Percentiles rank a stretch among this genome's conserved stretches.
phyloP scores from a whole-genome alignment of 2,888 invertebrate species.

The Trimorus sp. region DNA sequence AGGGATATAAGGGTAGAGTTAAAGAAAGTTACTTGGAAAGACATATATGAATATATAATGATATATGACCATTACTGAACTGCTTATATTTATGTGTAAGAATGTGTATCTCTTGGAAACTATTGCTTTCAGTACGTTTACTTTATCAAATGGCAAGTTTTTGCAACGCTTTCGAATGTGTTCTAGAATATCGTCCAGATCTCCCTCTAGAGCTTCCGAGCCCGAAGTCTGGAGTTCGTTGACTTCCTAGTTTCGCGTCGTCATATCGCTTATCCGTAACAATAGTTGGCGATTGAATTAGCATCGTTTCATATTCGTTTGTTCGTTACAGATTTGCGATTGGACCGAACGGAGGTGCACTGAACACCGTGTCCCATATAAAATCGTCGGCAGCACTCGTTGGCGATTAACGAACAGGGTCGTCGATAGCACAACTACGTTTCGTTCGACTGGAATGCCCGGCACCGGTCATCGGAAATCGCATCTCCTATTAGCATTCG shows the following conservation, averaged over 20 bases:
- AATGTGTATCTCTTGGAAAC: no score
- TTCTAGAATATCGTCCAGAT: no score
- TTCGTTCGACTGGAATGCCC: constrained; percentile 74
- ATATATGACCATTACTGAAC: no score
- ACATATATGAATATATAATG: no score
- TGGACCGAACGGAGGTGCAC: constrained; percentile 26
- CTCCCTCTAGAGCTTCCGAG: no score
- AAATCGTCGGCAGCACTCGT: constrained; percentile 44
- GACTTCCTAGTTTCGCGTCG: constrained; percentile 13
- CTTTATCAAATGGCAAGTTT: no score
- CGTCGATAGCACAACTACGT: constrained; percentile 76
- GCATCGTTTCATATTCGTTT: constrained; percentile 57
- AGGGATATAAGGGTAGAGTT: no score
- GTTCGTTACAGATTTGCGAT: constrained; percentile 32
- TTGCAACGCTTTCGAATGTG: no score
- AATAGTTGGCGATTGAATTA: constrained; percentile 49
- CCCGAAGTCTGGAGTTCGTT: constrained; percentile 22
- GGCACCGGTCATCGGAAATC: constrained; percentile 72
- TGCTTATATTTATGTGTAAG: no score
- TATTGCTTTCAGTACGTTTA: no score
- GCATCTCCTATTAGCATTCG: constrained; percentile 77
- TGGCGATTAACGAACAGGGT: constrained; percentile 75
- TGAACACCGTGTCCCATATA: constrained; percentile 26
- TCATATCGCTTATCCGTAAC: constrained; percentile 36
- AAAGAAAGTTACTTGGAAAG: no score